Percentiles rank a stretch among this genome's conserved stretches.
Evolutionary conservation across 2,888 invertebrate species (phyloP).

Genomic region (Hymenopus coronatus): DNA sequence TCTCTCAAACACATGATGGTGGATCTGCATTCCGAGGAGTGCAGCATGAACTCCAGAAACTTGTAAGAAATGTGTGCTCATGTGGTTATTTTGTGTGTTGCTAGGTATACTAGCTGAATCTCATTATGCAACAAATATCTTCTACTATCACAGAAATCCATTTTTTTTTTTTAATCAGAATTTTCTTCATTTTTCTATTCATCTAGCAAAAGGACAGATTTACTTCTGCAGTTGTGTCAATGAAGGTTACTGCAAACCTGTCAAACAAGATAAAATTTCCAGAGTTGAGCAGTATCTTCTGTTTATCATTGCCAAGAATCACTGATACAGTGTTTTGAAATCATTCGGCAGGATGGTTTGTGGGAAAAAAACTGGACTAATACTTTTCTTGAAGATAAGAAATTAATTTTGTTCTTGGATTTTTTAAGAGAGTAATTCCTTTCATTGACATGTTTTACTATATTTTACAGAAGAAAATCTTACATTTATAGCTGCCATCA

Average conservation of each 20-base stretch:
- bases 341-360: too few species aligned
- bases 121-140: not conserved
- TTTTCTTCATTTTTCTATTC: too few species aligned
- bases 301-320: not conserved
- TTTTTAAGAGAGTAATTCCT: not conserved
- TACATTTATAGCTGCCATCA: not conserved
- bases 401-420: not conserved
- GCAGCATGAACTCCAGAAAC: not conserved
- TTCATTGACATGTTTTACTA: not conserved
- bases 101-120: not conserved
- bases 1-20: not conserved
- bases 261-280: not conserved
- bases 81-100: not conserved
- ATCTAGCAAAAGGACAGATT: too few species aligned
- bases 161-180: too few species aligned
- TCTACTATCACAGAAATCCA: not conserved
- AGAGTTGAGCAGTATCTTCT: not conserved
- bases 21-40: not conserved
- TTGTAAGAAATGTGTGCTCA: not conserved
- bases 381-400: not conserved
- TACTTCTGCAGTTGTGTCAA: too few species aligned
- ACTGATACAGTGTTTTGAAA: not conserved
- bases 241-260: too few species aligned
- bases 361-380: not conserved
- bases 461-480: not conserved